Evolutionary conservation across 2,888 invertebrate genomes (phyloP), one percentile per base, ranked within the genome.

Genomic region (Microchrysa polita): DNA sequence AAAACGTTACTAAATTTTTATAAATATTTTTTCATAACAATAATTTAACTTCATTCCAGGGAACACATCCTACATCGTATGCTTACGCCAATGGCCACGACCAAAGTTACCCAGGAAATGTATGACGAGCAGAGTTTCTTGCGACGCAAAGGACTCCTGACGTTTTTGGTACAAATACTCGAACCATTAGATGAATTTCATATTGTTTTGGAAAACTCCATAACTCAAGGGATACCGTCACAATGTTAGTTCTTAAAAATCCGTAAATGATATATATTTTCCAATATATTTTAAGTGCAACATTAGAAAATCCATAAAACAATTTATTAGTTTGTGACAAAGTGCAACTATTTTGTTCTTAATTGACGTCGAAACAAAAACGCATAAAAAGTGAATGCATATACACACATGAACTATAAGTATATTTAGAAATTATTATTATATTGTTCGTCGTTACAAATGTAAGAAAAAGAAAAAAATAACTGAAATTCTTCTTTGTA

Each of bases 51-150:
- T 48, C 10, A 2, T 48, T 48, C 85, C 86, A 95, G 95, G 80
- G 95, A 95, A 82, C 94, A 94, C 83, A 88, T 95, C 83, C 88
- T 99, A 71, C 95, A 97, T 82, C 91, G 94, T 73, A 94, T 97
- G 90, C 86, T 98, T 73, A 90, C 92, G n/a, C 93, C 96, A 63
- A 93, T 98, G 90, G 93, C 97, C 1, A 87, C 91, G 80, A 93
- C 95, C 18, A 93, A 95, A 76, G 93, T 95, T 5, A 96, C 97
- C 0, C 84, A 88, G 7, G 96, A 96, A 82, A 95, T 98, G 95
- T 99, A 96, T 82, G 98, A 98, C 82, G 97, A 98, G 81, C 92
- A 92, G 79, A 97, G 98, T 72, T 98, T 99, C 84, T 87, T 99
- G 75, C 90, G 98, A 73, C 94, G 95, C 81, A 89, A 93, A 72